phyloP scores from a whole-genome alignment of 2,888 invertebrate genomes.

The Cerceris ruficornis region DNA sequence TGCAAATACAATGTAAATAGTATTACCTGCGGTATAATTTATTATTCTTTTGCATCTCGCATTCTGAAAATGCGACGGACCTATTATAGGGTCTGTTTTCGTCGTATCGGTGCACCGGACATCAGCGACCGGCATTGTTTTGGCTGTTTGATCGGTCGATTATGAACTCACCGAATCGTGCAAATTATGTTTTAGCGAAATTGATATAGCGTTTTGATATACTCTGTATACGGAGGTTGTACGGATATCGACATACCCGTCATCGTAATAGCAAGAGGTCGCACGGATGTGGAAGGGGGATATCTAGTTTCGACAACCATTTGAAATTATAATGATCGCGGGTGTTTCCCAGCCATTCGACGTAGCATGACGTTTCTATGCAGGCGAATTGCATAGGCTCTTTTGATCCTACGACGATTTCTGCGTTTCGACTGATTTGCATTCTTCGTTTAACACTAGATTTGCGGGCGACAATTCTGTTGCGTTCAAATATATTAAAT shows the following conservation, averaged over 20 bases:
- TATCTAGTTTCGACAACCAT: slow-evolving; percentile 44
- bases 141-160: slow-evolving; percentile 31
- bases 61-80: too few relatives aligned
- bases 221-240: slow-evolving; percentile 38
- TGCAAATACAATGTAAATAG: too few relatives aligned
- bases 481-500: too few relatives aligned
- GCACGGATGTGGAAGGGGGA: slow-evolving; percentile 41
- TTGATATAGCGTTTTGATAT: slow-evolving; percentile 52
- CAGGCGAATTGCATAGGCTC: too few relatives aligned
- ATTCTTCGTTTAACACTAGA: too few relatives aligned
- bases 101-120: neutral
- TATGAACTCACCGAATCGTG: slow-evolving; percentile 22
- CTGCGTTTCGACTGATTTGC: too few relatives aligned
- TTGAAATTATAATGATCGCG: slow-evolving; percentile 55
- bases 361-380: neutral
- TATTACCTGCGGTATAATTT: too few relatives aligned
- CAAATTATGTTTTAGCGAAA: slow-evolving; percentile 50
- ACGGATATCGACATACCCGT: slow-evolving; percentile 61
- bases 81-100: too few relatives aligned
- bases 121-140: neutral
- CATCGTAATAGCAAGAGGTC: slow-evolving; percentile 48
- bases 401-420: too few relatives aligned
- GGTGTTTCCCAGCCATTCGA: slow-evolving; percentile 18
- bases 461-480: too few relatives aligned
- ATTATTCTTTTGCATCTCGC: too few relatives aligned